A percentile compares a stretch with the other conserved stretches of the same genome.
Evolutionary conservation across 2,888 invertebrate species (phyloP).

Genomic region (Embidobia sp.): DNA sequence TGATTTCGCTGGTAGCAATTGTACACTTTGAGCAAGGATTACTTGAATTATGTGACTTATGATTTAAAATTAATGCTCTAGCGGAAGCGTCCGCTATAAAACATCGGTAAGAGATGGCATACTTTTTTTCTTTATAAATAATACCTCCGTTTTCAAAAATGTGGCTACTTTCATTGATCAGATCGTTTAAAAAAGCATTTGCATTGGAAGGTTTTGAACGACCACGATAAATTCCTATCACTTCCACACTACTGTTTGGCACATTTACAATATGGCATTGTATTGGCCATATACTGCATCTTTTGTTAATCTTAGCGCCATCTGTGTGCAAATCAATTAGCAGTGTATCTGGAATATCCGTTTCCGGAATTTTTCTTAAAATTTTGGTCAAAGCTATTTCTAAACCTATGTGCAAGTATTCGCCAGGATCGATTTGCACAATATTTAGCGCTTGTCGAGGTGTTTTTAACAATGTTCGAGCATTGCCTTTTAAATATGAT

Average conservation of each 20-base stretch:
- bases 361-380: neutral
- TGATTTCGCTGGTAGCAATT: neutral
- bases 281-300: neutral
- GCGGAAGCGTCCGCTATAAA: neutral
- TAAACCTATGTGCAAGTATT: neutral
- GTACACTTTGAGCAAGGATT: conserved; percentile 1
- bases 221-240: neutral
- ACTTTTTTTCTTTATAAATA: neutral
- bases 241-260: neutral
- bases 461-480: too few relatives aligned
- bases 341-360: neutral
- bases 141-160: neutral
- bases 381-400: neutral
- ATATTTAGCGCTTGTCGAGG: too few relatives aligned
- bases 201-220: neutral
- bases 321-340: neutral
- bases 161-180: neutral
- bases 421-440: neutral
- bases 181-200: neutral
- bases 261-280: neutral
- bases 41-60: neutral
- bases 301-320: neutral
- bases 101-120: neutral
- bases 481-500: too few relatives aligned
- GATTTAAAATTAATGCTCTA: conserved; percentile 10